Conservation (phyloP, 2,888 invertebrate species). For the Xestia c-nigrum region DNA sequence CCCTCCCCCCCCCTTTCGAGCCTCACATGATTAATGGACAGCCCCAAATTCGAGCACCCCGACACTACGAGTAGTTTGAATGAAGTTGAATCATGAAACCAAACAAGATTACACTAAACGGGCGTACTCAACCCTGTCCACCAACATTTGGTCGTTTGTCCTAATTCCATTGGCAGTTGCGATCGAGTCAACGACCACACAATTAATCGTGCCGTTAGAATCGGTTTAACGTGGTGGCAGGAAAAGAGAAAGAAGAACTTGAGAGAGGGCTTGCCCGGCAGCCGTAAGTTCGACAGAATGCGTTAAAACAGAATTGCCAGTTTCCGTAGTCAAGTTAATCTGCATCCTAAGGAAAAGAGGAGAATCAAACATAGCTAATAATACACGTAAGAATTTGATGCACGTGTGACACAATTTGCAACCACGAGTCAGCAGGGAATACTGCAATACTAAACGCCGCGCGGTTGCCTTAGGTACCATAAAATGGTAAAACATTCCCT, state of each 20-base stretch:
- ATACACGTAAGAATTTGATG: neutral
- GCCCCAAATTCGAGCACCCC: neutral
- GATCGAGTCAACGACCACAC: neutral
- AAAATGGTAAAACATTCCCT: neutral
- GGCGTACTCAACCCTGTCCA: neutral
- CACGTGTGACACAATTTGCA: neutral
- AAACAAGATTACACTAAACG: neutral
- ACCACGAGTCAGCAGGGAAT: slow-evolving; percentile 1
- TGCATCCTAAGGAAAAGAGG: neutral
- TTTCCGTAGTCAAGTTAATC: neutral
- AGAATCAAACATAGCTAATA: neutral
- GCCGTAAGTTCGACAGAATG: neutral
- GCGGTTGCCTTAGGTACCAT: neutral
- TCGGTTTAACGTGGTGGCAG: neutral
- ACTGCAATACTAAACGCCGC: slow-evolving; percentile 4
- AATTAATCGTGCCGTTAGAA: neutral
- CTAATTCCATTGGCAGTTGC: neutral
- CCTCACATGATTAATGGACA: no score
- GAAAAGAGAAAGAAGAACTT: neutral
- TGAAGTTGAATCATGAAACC: neutral
- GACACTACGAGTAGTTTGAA: neutral
- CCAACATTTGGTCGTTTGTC: neutral
- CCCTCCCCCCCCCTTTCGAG: no score
- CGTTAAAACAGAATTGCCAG: neutral
- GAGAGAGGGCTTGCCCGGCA: neutral